Base-by-base conservation (phyloP, 2,797 vertebrate species). In the Phataginus tetradactyla region DNA sequence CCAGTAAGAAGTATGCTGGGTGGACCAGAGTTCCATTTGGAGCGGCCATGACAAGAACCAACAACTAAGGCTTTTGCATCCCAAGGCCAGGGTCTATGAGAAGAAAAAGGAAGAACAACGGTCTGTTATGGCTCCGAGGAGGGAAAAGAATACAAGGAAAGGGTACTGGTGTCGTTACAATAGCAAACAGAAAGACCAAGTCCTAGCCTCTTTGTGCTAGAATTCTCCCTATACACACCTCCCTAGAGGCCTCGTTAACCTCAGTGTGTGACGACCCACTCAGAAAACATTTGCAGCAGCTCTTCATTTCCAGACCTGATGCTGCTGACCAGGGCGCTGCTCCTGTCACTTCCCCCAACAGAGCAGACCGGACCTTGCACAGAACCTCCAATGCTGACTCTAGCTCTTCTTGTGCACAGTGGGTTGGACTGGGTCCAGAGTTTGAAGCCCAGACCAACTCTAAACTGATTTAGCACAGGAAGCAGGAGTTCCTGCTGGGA, bases 1-100 rank as follows among this genome's bases (percentile, higher is more conserved):
- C 96, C 86, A 98, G 91, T 15, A 98, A 81, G 53, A 98, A 98
- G 39, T 93, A 88, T n/a, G 63, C 27, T 77, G 97, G 96, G 85
- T 97, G 97, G 39, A 91, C 37, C 71, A 94, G 71, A 87, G 90
- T 97, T 96, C 89, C 92, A 94, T 97, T 98, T 79, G 49, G 53
- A 80, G 37, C 29, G 12, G 53, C 25, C 34, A 69, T 95, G 83
- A 77, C 27, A 66, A 83, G 66, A 21, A 59, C 15, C 39, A 86
- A 84, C 37, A 80, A 23, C 15, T 71, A 27, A 84, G 57, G 37
- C 29, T 81, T 95, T 96, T 87, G 75, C 42, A 96, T 92, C 6
- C 69, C 61, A 91, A 91, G 75, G 90, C 45, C 64, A 91, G 71
- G 2, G 25, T 68, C 96, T 97, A 59, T 39, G 53, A 84, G 90